Conservation (phyloP, 2,797 vertebrate species). For the Fratercula arctica region DNA sequence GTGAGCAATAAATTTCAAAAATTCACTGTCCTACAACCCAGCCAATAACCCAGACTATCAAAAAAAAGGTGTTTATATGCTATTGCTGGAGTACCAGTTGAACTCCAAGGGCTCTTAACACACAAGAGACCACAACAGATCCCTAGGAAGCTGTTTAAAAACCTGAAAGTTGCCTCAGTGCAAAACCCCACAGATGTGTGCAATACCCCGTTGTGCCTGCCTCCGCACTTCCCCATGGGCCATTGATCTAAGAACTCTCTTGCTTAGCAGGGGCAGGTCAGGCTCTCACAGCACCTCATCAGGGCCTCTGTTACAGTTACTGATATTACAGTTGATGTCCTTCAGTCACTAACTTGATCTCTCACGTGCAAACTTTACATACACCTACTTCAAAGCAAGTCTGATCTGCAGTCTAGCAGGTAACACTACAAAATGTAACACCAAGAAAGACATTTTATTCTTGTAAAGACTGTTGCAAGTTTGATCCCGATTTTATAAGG, state of each 20-base stretch:
- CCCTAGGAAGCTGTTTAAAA: neutral
- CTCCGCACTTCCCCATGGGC: neutral
- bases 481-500: neutral
- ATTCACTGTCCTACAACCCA: neutral
- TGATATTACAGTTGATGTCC: neutral
- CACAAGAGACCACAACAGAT: neutral
- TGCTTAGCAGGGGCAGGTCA: no score
- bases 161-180: neutral
- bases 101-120: neutral
- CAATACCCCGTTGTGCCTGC: neutral
- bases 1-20: neutral
- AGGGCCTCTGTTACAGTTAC: neutral
- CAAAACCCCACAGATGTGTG: fast-evolving
- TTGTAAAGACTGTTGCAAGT: neutral
- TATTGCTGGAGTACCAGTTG: neutral
- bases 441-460: neutral
- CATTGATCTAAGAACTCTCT: fast-evolving
- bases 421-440: neutral
- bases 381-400: neutral
- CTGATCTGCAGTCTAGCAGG: neutral
- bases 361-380: neutral
- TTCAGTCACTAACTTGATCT: neutral
- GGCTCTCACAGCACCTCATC: neutral
- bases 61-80: neutral
- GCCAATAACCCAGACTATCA: neutral